Evolutionary conservation across 2,797 vertebrate species (phyloP).

Genomic region (Strix occidentalis): DNA sequence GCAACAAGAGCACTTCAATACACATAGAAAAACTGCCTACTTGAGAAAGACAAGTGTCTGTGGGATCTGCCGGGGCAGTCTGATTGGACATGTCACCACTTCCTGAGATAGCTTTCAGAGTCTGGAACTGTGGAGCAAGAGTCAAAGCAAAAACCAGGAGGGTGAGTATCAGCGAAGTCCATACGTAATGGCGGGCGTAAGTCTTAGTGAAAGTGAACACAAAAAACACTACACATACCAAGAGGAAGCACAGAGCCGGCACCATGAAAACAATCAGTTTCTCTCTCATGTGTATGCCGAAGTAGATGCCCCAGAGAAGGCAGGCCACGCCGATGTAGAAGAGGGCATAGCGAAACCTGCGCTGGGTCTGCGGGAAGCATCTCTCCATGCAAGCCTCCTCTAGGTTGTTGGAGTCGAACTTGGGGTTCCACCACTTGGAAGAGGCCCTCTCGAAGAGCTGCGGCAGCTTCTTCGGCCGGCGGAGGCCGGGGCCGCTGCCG

Average conservation of each 20-base stretch:
- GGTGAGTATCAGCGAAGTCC: constrained; percentile 87
- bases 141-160: constrained; percentile 88
- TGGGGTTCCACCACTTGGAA: constrained; percentile 94
- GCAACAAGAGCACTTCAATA: constrained; percentile 90
- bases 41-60: constrained; percentile 85
- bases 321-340: constrained; percentile 89
- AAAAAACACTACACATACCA: constrained; percentile 85
- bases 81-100: constrained; percentile 72
- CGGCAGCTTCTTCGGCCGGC: constrained; percentile 80
- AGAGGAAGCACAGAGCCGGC: constrained; percentile 86
- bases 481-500: constrained; percentile 66
- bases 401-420: constrained; percentile 92
- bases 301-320: constrained; percentile 90
- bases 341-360: constrained; percentile 93
- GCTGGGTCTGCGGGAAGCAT: constrained; percentile 94
- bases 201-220: constrained; percentile 89
- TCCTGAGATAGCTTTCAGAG: constrained; percentile 74
- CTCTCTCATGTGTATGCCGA: constrained; percentile 83
- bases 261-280: constrained; percentile 79
- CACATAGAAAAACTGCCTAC: constrained; percentile 95
- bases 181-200: constrained; percentile 85
- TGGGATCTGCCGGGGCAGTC: not conserved
- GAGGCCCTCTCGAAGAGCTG: constrained; percentile 95
- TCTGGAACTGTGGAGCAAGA: constrained; percentile 87
- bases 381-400: constrained; percentile 95